phyloP scores from a whole-genome alignment of 2,888 invertebrate genomes.

The Perithous albicinctus region DNA sequence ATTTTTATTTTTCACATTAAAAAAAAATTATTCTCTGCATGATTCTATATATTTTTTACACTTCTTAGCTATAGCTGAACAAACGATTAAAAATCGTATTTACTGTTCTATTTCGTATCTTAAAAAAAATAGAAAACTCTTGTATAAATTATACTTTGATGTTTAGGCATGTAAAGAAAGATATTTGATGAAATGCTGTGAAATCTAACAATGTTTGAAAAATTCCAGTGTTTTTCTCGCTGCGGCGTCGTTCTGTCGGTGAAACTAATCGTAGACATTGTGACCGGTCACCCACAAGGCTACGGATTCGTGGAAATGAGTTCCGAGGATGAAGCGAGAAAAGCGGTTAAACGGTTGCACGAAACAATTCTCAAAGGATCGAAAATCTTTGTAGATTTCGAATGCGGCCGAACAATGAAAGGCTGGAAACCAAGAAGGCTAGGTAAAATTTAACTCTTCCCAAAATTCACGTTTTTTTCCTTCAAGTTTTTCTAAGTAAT shows the following conservation, averaged over 20 bases:
- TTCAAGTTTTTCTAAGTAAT: background rate
- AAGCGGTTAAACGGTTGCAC: slow-evolving; percentile 88
- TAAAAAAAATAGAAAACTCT: background rate
- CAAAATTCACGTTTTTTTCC: background rate
- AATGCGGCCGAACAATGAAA: slow-evolving; percentile 89
- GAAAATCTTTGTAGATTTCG: slow-evolving; percentile 91
- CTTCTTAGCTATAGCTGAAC: no score
- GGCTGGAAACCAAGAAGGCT: slow-evolving; percentile 95
- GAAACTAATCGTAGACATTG: slow-evolving; percentile 89
- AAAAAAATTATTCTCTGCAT: no score
- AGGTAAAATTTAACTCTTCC: slow-evolving; percentile 82
- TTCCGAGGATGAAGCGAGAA: slow-evolving; percentile 87
- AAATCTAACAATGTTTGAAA: slow-evolving; percentile 84
- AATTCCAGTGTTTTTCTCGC: slow-evolving; percentile 89
- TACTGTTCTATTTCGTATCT: no score
- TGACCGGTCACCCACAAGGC: slow-evolving; percentile 93
- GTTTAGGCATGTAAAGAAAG: background rate
- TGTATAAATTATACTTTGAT: background rate
- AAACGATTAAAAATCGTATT: no score
- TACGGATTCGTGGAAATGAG: slow-evolving; percentile 95
- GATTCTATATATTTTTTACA: no score
- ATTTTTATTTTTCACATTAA: no score
- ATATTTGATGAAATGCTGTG: slow-evolving; percentile 69
- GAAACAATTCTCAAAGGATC: slow-evolving; percentile 88
- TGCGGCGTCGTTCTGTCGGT: slow-evolving; percentile 87